Conservation (phyloP, 2,113 vertebrate species). For the Chaetops frenatus region DNA sequence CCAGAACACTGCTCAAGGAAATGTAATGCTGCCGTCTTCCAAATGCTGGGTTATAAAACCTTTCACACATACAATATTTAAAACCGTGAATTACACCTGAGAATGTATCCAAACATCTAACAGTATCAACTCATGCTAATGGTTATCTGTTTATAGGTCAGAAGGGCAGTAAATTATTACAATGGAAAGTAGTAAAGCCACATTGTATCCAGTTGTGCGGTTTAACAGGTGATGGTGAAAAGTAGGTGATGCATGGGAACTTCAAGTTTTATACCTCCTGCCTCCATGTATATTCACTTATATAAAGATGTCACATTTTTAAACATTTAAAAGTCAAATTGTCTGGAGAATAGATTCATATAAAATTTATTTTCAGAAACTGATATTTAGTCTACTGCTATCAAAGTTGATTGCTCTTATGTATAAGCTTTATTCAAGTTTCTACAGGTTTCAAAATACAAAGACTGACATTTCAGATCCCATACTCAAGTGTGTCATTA, state of each 20-base stretch:
- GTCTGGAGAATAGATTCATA: constrained; percentile 68
- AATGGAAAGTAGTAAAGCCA: constrained; percentile 45
- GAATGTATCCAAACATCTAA: constrained; percentile 41
- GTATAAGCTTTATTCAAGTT: constrained; percentile 67
- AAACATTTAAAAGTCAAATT: constrained; percentile 75
- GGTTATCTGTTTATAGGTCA: constrained; percentile 61
- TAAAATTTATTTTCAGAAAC: constrained; percentile 75
- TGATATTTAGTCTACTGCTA: constrained; percentile 65
- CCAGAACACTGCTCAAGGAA: constrained; percentile 43
- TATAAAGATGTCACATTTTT: constrained; percentile 67
- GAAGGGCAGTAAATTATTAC: constrained; percentile 62
- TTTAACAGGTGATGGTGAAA: constrained; percentile 54
- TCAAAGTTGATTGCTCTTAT: constrained; percentile 67
- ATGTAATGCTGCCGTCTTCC: constrained; percentile 40
- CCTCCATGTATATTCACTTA: constrained; percentile 47
- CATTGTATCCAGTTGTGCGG: constrained; percentile 37
- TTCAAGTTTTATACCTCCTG: constrained; percentile 49
- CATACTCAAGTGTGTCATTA: constrained; percentile 61
- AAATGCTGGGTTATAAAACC: constrained; percentile 60
- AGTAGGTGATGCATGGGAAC: constrained; percentile 42
- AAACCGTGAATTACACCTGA: constrained; percentile 25
- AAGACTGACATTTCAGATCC: constrained; percentile 67
- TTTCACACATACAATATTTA: constrained; percentile 59
- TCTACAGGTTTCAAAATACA: constrained; percentile 68
- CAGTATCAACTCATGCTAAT: constrained; percentile 35